phyloP scores from a whole-genome alignment of 92 coral and sea anemone genomes.

The Porites divaricata region DNA sequence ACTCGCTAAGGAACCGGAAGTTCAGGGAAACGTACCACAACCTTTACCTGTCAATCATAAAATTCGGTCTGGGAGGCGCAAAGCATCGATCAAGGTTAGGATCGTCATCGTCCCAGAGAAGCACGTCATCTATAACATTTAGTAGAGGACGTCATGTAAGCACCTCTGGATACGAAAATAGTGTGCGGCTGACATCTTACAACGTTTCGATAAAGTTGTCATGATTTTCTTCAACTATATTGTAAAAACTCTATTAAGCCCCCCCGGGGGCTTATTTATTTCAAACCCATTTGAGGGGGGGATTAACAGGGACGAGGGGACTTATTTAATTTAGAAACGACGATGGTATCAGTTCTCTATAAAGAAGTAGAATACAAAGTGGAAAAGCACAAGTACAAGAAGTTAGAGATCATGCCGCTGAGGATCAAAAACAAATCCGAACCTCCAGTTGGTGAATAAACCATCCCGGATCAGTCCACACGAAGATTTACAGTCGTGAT shows the following conservation, averaged over 20 bases:
- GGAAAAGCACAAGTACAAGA: too few species aligned
- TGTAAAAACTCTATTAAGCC: not conserved
- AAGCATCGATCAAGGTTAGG: conserved; percentile 6
- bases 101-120: conserved; percentile 14
- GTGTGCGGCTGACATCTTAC: conserved; percentile 24
- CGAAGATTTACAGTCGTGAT: too few species aligned
- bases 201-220: conserved; percentile 2
- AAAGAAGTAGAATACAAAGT: too few species aligned
- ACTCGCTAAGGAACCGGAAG: conserved; percentile 66
- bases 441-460: too few species aligned
- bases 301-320: too few species aligned
- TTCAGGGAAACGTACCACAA: conserved; percentile 60
- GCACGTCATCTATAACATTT: not conserved
- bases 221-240: not conserved
- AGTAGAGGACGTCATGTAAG: conserved; percentile 22
- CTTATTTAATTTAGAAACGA: too few species aligned
- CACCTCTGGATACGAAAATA: conserved; percentile 4
- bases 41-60: conserved; percentile 28
- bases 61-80: conserved; percentile 12
- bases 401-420: too few species aligned
- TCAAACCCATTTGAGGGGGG: too few species aligned
- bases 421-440: too few species aligned
- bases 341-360: too few species aligned
- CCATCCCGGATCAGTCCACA: too few species aligned
- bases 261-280: too few species aligned